Evolutionary conservation across 2,797 vertebrate species (phyloP).

Genomic region (Sebastes itinus): DNA sequence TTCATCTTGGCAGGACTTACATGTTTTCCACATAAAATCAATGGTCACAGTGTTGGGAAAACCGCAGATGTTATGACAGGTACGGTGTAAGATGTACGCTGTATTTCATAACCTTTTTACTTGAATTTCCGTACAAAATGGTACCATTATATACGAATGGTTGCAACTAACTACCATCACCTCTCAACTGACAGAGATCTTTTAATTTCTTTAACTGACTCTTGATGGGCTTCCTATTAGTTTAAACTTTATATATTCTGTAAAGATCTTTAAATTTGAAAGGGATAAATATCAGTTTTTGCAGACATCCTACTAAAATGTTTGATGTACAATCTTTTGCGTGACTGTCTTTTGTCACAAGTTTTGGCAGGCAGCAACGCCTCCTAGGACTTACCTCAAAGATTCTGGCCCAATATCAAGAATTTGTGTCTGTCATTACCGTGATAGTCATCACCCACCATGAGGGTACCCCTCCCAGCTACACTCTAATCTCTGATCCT

Average conservation of each 20-base stretch:
- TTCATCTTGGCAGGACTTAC: not conserved
- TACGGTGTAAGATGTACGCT: too few species aligned
- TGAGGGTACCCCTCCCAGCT: not conserved
- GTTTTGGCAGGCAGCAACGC: slow-evolving; percentile 1
- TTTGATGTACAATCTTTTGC: not conserved
- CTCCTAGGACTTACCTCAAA: not conserved
- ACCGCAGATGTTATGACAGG: not conserved
- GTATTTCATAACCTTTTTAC: not conserved
- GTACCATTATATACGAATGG: not conserved
- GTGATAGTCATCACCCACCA: slow-evolving; percentile 41
- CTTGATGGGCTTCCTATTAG: not conserved
- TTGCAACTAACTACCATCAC: not conserved
- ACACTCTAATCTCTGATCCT: slow-evolving; percentile 7
- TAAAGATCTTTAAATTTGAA: not conserved
- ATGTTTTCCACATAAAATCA: not conserved
- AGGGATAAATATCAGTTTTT: not conserved
- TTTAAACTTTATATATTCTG: not conserved
- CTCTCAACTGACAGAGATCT: not conserved
- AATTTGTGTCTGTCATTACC: slow-evolving; percentile 25
- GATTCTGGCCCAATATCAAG: slow-evolving; percentile 42
- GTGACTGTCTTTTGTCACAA: slow-evolving; percentile 15
- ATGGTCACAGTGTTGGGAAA: not conserved
- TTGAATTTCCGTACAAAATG: not conserved
- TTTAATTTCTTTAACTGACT: not conserved
- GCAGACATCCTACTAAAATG: not conserved